A percentile compares a stretch with the other conserved stretches of the same genome.
These are phyloP conservation scores for Anthopleura xanthogrammica DNA, from an alignment of 92 coral and sea anemone genomes.

Conservation along the genomic window DNA sequence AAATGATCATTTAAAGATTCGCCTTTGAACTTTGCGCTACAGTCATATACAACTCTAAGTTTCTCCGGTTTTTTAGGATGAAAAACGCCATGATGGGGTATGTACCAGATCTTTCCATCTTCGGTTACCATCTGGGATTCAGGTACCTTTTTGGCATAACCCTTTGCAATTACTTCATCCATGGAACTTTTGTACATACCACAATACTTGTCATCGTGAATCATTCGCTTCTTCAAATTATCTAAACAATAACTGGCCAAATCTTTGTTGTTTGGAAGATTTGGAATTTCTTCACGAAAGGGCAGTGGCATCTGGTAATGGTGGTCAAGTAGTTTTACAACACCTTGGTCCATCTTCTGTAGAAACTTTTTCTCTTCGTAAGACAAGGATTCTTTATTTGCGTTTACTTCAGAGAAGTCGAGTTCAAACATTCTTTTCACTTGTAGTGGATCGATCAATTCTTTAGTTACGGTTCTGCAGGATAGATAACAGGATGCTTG, in stretches of 20 bases:
- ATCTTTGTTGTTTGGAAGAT: background rate
- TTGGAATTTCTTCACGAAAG: background rate
- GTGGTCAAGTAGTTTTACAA: background rate
- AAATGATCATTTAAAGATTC: background rate
- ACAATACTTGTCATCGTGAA: background rate
- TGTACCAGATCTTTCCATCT: background rate
- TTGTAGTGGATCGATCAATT: conserved; percentile 2
- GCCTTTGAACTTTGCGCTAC: background rate
- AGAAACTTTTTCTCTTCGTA: background rate
- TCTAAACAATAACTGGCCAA: background rate
- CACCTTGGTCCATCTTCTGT: background rate
- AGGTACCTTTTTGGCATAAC: background rate
- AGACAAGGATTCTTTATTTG: background rate
- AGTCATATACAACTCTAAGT: background rate
- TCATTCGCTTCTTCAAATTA: background rate
- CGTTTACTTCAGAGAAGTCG: background rate
- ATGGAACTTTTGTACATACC: background rate
- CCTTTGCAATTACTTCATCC: background rate
- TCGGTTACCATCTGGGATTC: background rate
- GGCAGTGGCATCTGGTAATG: conserved; percentile 5
- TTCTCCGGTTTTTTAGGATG: background rate
- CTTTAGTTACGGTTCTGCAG: background rate
- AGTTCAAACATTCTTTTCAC: background rate
- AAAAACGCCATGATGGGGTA: background rate
- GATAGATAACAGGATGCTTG: background rate